A percentile compares a stretch with the other conserved stretches of the same genome.
phyloP scores from a whole-genome alignment of 2,888 invertebrate genomes.

The Brachyptera putata region DNA sequence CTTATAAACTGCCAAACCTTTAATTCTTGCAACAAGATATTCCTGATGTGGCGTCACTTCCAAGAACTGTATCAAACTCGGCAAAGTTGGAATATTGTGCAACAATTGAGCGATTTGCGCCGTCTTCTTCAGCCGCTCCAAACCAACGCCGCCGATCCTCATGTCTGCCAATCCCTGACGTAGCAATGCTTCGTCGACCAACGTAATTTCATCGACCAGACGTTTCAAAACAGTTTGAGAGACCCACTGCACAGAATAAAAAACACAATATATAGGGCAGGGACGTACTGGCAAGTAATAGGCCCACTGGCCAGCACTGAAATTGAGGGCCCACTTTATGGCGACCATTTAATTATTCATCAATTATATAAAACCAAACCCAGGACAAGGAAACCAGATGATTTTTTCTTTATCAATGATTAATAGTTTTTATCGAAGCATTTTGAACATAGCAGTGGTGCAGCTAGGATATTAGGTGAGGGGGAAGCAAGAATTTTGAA shows the following conservation, averaged over 20 bases:
- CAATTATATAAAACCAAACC: not conserved
- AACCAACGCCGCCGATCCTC: slow-evolving; percentile 63
- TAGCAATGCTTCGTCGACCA: slow-evolving; percentile 64
- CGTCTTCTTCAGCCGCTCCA: slow-evolving; percentile 70
- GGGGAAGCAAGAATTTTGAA: too few relatives aligned
- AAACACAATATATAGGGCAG: too few relatives aligned
- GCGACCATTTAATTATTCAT: too few relatives aligned
- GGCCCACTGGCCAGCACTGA: too few relatives aligned
- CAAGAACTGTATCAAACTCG: slow-evolving; percentile 70
- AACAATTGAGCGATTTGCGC: slow-evolving; percentile 51
- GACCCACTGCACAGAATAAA: slow-evolving; percentile 87
- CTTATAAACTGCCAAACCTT: slow-evolving; percentile 46
- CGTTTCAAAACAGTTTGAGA: slow-evolving; percentile 76
- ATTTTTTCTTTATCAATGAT: too few relatives aligned
- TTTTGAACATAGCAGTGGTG: too few relatives aligned
- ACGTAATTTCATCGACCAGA: slow-evolving; percentile 67
- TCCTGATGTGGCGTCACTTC: slow-evolving; percentile 80
- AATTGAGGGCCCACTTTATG: too few relatives aligned
- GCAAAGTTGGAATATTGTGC: slow-evolving; percentile 51
- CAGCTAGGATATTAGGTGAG: too few relatives aligned
- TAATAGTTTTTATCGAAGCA: too few relatives aligned
- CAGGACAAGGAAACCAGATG: too few relatives aligned
- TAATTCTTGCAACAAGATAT: slow-evolving; percentile 75
- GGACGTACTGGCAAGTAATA: too few relatives aligned
- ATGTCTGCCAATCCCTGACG: slow-evolving; percentile 65